phyloP scores from a whole-genome alignment of 2,113 vertebrate genomes.

The Anguilla rostrata region DNA sequence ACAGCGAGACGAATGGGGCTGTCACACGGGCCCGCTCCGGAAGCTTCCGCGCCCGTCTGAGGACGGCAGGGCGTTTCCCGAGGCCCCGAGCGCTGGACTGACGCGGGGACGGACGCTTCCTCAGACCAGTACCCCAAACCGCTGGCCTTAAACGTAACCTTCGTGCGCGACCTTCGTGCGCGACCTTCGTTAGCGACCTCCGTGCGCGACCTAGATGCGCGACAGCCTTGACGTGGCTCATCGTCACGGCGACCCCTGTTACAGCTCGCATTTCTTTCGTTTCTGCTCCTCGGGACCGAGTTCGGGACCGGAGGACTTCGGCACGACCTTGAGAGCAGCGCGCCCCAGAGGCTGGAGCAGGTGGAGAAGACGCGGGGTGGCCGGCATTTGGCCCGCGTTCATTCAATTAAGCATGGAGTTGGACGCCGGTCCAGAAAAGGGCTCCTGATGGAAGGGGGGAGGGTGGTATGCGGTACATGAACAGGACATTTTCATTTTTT shows the following conservation, averaged over 20 bases:
- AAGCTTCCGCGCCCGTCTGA: not conserved
- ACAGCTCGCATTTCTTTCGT: conserved; percentile 11
- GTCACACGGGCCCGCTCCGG: not conserved
- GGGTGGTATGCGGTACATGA: not conserved
- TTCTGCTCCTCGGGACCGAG: not conserved
- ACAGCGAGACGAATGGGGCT: conserved; percentile 2
- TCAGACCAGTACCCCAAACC: not conserved
- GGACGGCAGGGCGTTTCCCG: not conserved
- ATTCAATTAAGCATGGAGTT: not conserved
- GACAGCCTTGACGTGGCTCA: not conserved
- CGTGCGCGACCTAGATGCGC: not conserved
- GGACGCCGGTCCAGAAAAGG: not conserved
- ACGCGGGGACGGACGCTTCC: not conserved
- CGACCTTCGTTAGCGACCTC: not conserved
- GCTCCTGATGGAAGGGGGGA: not conserved
- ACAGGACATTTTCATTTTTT: not conserved
- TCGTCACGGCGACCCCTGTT: not conserved
- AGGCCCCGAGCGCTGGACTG: not conserved
- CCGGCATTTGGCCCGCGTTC: not conserved
- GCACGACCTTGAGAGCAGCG: not conserved
- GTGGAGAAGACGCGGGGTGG: not conserved
- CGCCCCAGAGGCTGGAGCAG: not conserved
- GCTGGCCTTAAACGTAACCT: not conserved
- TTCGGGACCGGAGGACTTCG: not conserved
- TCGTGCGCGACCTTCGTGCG: not conserved